Percentiles rank a stretch among this genome's conserved stretches.
phyloP scores from a whole-genome alignment of 2,888 invertebrate genomes.

The Lithophane semibrunnea region DNA sequence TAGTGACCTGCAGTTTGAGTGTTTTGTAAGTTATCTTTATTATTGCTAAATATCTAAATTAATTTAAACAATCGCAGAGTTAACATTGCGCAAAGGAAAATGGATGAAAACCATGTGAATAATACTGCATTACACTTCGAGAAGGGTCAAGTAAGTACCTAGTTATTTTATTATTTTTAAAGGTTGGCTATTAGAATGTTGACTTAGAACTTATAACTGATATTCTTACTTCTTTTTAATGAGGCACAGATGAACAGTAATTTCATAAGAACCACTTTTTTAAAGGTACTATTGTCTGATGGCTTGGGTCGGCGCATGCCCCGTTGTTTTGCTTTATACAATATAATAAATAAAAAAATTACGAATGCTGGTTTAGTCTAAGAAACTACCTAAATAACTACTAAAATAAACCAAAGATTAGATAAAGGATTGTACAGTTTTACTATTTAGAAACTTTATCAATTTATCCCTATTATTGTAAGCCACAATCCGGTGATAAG shows the following conservation, averaged over 20 bases:
- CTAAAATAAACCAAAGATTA: not conserved
- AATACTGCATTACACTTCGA: slow-evolving; percentile 81
- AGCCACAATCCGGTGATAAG: not conserved
- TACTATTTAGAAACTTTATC: not conserved
- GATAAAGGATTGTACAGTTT: not conserved
- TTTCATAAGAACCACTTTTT: not conserved
- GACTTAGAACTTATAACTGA: not conserved
- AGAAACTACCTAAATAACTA: not conserved
- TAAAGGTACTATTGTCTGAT: not conserved
- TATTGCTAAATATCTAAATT: not conserved
- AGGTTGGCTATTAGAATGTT: not conserved
- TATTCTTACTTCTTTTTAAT: not conserved
- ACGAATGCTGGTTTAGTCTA: no score
- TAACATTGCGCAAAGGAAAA: slow-evolving; percentile 51
- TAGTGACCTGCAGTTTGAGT: not conserved
- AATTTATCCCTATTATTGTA: not conserved
- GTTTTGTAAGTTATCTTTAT: not conserved
- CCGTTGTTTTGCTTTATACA: not conserved
- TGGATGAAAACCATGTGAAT: slow-evolving; percentile 82
- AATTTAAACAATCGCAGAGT: not conserved
- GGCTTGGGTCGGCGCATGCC: not conserved
- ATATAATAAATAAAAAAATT: no score
- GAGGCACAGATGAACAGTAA: not conserved
- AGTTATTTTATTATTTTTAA: not conserved
- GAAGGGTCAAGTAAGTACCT: slow-evolving; percentile 80